A percentile compares a stretch with the other conserved stretches of the same genome.
These are phyloP conservation scores for Asteroscopus sphinx DNA, from an alignment of 2,888 invertebrate species.

Conservation along the genomic window DNA sequence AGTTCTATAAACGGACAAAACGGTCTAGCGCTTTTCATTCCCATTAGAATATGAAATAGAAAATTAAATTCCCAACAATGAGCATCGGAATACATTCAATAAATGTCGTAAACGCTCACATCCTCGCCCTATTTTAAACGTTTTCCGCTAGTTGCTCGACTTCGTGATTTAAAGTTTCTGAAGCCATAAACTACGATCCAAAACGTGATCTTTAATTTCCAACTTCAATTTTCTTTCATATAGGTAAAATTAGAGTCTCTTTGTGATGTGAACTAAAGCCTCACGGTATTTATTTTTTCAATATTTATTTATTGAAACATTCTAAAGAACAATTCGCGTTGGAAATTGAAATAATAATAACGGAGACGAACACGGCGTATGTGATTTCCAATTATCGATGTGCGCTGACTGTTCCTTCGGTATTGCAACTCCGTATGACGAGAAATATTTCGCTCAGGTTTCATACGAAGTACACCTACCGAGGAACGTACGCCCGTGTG, in stretches of 20 bases:
- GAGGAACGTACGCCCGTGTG: constrained; percentile 54
- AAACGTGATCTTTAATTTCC: constrained; percentile 44
- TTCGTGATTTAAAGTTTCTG: constrained; percentile 52
- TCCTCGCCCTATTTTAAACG: constrained; percentile 43
- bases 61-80: constrained; percentile 44
- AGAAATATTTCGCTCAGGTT: constrained; percentile 70
- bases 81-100: constrained; percentile 48
- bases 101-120: constrained; percentile 47
- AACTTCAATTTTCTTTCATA: constrained; percentile 31
- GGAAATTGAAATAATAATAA: constrained; percentile 71
- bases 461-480: constrained; percentile 55
- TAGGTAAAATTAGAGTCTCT: constrained; percentile 19
- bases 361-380: constrained; percentile 65
- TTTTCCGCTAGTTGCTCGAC: constrained; percentile 39
- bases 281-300: not conserved
- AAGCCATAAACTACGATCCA: constrained; percentile 37
- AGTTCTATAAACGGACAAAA: constrained; percentile 57
- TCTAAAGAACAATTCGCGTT: constrained; percentile 49
- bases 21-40: constrained; percentile 50
- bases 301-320: constrained; percentile 30
- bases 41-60: constrained; percentile 47
- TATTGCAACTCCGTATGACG: constrained; percentile 70
- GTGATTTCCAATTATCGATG: constrained; percentile 79
- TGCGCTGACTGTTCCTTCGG: constrained; percentile 65
- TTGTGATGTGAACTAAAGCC: constrained; percentile 12